These are phyloP conservation scores for Tursiops truncatus DNA, from an alignment of 2,113 vertebrate genomes.

Conservation along the genomic window DNA sequence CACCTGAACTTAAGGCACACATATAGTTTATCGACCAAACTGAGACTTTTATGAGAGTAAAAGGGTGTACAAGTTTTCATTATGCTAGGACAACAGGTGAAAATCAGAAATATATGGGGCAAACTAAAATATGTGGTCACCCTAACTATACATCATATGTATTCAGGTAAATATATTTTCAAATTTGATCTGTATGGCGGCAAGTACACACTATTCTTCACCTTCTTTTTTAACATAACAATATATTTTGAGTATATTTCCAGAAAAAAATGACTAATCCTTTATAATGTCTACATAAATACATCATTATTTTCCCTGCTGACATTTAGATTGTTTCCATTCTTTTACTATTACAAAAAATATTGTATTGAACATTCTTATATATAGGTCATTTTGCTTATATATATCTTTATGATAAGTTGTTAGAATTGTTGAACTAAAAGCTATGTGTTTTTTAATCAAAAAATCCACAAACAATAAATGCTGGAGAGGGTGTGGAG, in stretches of 20 bases:
- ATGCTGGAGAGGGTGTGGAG: not conserved
- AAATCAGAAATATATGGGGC: not conserved
- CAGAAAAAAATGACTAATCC: not conserved
- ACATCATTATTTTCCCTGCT: not conserved
- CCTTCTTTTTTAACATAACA: not conserved
- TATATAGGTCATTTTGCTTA: not conserved
- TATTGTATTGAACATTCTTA: not conserved
- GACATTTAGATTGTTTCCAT: not conserved
- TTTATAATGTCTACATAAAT: not conserved
- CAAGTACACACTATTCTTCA: not conserved
- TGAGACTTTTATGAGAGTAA: not conserved
- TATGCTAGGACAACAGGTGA: not conserved
- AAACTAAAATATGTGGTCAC: not conserved
- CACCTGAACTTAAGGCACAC: not conserved
- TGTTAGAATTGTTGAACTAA: not conserved
- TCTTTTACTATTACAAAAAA: not conserved
- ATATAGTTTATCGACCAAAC: not conserved
- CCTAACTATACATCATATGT: not conserved
- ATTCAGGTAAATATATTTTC: not conserved
- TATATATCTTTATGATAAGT: not conserved
- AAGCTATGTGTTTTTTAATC: not conserved
- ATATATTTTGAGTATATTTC: not conserved
- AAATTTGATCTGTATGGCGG: not conserved
- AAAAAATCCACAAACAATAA: not conserved
- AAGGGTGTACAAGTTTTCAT: not conserved